Evolutionary conservation across 2,888 invertebrate species (phyloP).

Genomic region (Dorcus parallelipipedus): DNA sequence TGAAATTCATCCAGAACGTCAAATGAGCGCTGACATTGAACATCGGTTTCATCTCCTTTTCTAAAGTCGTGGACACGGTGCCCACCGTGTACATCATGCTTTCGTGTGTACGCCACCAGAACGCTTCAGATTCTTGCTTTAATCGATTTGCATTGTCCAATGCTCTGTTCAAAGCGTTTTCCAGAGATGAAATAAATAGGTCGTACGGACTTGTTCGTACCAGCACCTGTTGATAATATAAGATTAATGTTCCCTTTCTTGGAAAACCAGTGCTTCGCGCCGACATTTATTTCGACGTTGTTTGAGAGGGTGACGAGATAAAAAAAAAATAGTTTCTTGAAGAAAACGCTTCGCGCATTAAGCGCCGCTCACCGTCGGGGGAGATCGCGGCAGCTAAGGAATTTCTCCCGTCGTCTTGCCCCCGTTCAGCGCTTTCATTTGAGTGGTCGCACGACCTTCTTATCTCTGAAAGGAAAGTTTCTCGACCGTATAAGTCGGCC

Average conservation of each 20-base stretch:
- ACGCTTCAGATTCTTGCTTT: conserved; percentile 7
- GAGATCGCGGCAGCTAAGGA: no score
- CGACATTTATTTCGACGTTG: no score
- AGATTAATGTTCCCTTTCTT: not conserved
- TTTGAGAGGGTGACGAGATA: no score
- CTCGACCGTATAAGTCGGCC: no score
- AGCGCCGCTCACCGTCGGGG: no score
- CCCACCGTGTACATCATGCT: conserved; percentile 11
- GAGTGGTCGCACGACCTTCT: no score
- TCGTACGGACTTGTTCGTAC: conserved; percentile 9
- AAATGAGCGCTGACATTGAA: conserved; percentile 13
- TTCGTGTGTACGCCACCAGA: conserved; percentile 16
- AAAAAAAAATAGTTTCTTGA: no score
- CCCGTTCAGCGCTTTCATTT: no score
- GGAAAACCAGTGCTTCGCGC: no score
- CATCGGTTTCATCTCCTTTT: conserved; percentile 1
- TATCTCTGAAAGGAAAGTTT: no score
- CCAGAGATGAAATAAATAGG: conserved; percentile 5
- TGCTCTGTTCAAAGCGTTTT: conserved; percentile 1
- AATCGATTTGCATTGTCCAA: conserved; percentile 8
- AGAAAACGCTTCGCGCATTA: no score
- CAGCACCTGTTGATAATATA: not conserved
- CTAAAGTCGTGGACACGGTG: not conserved
- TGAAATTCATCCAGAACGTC: conserved; percentile 11
- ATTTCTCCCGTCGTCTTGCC: no score